phyloP scores from a whole-genome alignment of 2,888 invertebrate species.

The Nowickia ferox region DNA sequence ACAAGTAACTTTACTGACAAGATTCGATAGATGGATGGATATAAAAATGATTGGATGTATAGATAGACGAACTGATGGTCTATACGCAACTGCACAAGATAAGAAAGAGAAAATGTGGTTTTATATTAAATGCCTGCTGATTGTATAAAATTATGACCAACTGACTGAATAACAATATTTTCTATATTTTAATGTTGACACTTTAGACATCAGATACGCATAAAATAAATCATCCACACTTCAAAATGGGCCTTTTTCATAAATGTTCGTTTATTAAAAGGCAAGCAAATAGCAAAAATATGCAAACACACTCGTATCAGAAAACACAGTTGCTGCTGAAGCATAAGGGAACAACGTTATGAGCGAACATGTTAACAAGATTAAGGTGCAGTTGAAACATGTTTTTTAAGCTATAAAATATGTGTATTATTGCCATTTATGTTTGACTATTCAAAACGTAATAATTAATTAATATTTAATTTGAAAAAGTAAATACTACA shows the following conservation, averaged over 20 bases:
- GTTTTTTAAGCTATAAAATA: constrained; percentile 11
- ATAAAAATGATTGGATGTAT: constrained; percentile 8
- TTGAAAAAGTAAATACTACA: neutral
- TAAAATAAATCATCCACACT: constrained; percentile 5
- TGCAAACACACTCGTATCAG: neutral
- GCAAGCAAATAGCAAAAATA: neutral
- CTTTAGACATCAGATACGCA: constrained; percentile 25
- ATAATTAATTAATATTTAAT: constrained; percentile 37
- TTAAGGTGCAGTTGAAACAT: constrained; percentile 32
- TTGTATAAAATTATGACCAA: constrained; percentile 57
- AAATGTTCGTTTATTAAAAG: neutral
- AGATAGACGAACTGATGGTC: constrained; percentile 17
- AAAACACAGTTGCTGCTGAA: constrained; percentile 12
- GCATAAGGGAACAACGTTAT: constrained; percentile 30
- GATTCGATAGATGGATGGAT: constrained; percentile 19
- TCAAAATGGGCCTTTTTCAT: constrained; percentile 12
- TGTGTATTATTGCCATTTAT: neutral
- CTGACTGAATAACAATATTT: constrained; percentile 67
- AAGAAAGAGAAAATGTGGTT: constrained; percentile 48
- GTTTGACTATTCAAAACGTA: neutral
- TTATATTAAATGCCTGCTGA: constrained; percentile 27
- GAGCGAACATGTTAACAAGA: neutral
- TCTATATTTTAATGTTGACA: constrained; percentile 62
- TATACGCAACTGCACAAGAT: constrained; percentile 15
- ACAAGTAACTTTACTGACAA: constrained; percentile 28